A percentile compares a stretch with the other conserved stretches of the same genome.
These are phyloP conservation scores for Neogobius melanostomus DNA, from an alignment of 2,113 vertebrate genomes.

Conservation along the genomic window DNA sequence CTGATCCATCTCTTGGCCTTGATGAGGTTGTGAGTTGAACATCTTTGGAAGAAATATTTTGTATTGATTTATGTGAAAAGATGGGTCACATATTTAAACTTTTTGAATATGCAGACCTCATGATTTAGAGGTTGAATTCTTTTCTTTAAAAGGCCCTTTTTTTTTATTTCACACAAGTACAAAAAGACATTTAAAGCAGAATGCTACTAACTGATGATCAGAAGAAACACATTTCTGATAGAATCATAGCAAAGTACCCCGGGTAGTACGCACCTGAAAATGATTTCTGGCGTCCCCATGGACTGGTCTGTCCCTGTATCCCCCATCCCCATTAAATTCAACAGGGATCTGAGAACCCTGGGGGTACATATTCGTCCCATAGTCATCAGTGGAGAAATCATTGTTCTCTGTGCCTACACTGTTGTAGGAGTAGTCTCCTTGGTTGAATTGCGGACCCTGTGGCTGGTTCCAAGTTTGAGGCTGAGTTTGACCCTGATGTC, in stretches of 20 bases:
- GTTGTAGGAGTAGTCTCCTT: constrained; percentile 65
- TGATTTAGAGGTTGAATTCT: too few species aligned
- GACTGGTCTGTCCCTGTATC: constrained; percentile 63
- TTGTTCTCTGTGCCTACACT: constrained; percentile 61
- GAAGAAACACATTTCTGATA: too few species aligned
- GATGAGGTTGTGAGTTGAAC: constrained; percentile 64
- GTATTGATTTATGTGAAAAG: too few species aligned
- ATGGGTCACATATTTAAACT: too few species aligned
- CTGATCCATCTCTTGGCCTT: constrained; percentile 79
- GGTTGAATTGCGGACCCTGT: constrained; percentile 66
- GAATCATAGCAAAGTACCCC: constrained; percentile 6
- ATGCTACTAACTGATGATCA: too few species aligned
- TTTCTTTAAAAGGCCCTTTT: too few species aligned
- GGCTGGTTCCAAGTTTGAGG: constrained; percentile 77
- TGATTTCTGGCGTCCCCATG: constrained; percentile 70
- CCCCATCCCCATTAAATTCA: constrained; percentile 74
- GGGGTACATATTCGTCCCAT: constrained; percentile 67
- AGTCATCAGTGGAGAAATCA: constrained; percentile 73
- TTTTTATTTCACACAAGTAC: too few species aligned
- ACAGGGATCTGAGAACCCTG: constrained; percentile 67
- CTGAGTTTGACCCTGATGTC: constrained; percentile 57
- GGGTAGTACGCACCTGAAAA: constrained; percentile 76
- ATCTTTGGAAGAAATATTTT: neutral
- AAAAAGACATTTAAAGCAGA: too few species aligned
- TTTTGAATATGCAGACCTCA: too few species aligned